Evolutionary conservation across 2,113 vertebrate species (phyloP), one percentile per base, ranked within the genome.

Genomic region (Tetrao urogallus): DNA sequence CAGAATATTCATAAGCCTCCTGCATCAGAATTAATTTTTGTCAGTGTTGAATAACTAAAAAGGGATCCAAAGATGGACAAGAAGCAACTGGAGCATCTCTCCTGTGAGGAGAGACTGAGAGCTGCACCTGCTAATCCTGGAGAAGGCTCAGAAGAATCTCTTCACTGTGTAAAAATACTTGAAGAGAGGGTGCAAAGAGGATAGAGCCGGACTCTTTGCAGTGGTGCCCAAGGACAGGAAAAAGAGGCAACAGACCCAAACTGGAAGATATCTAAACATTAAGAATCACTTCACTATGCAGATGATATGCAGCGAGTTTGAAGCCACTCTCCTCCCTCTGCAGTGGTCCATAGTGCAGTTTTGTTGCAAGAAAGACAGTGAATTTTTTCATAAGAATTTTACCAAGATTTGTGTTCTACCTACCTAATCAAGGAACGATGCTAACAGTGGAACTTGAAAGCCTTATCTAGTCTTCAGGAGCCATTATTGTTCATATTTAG

Each of bases 331-430:
- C 67, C 47, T 69, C 4, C 14, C 28, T 8, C 11, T 30, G 13
- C 3, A 52, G 30, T 1, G 4, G 9, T 63, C 11, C 18, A 25
- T 15, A 54, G 10, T 0, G 0, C 25, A 19, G 16, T 71, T 21
- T 75, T 60, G 16, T 45, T 43, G 57, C 34, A 60, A 42, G 32
- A 81, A 77, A 83, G n/a, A 32, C 8, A 77, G 48, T 25, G 6
- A 58, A 7, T 20, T 80, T 82, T 34, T 64, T 78, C 28, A 27
- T 5, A 32, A 17, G 11, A 67, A 14, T 56, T 75, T 11, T 67
- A 69, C 11, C 0, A 11, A 56, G 32, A 84, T 50, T n/a, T 79
- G 6, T 75, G 52, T 86, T 79, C 57, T 60, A 57, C 19, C 32
- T 69, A 36, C 32, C 22, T 82, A 72, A 64, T 57, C 38, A 79